Evolutionary conservation across 2,888 invertebrate genomes (phyloP).

Genomic region (Mythimna lalbum): DNA sequence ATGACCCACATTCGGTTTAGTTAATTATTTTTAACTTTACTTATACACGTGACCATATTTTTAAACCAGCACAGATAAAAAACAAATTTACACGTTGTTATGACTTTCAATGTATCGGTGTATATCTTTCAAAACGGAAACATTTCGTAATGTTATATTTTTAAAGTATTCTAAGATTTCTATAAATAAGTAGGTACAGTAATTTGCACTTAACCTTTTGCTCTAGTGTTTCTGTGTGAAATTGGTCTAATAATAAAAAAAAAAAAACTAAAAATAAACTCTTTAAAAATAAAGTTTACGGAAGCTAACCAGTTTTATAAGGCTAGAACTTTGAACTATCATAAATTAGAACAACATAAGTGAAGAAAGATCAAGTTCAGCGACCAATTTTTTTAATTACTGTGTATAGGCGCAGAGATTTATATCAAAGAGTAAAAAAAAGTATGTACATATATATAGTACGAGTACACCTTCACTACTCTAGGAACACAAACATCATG

Average conservation of each 20-base stretch:
- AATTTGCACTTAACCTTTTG: background rate
- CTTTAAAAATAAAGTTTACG: too few species aligned
- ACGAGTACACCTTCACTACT: background rate
- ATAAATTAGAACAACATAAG: too few species aligned
- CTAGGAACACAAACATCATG: background rate
- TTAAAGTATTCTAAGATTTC: background rate
- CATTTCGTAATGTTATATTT: background rate
- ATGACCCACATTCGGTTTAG: constrained; percentile 82
- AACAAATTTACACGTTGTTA: constrained; percentile 23
- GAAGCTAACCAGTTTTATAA: too few species aligned
- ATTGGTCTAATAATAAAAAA: too few species aligned
- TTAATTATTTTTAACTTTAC: constrained; percentile 77
- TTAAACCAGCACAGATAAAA: constrained; percentile 40
- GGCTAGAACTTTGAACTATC: too few species aligned
- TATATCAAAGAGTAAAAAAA: too few species aligned
- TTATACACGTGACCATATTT: constrained; percentile 31
- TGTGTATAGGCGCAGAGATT: too few species aligned
- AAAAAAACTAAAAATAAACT: too few species aligned
- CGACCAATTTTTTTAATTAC: too few species aligned
- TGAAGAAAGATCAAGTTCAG: too few species aligned
- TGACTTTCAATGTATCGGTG: constrained; percentile 5
- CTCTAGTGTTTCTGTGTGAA: background rate
- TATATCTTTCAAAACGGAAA: constrained; percentile 12
- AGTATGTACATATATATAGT: too few species aligned
- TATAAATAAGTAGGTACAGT: background rate